Percentiles rank a stretch among this genome's conserved stretches.
phyloP scores from a whole-genome alignment of 2,888 invertebrate genomes.

The Calliscelio sp. region DNA sequence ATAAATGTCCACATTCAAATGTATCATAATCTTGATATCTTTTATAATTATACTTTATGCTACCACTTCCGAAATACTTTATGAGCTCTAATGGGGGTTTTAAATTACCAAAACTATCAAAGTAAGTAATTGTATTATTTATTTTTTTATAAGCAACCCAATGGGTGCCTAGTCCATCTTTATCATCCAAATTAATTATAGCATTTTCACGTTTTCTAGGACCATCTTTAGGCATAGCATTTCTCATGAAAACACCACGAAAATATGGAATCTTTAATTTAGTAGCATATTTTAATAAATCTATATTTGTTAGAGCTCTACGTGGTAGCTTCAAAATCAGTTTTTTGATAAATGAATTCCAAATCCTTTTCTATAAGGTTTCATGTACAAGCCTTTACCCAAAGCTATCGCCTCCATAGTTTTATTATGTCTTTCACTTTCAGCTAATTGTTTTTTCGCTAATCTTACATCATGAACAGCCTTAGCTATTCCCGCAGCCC shows the following conservation, averaged over 20 bases:
- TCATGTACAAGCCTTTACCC: too few species aligned
- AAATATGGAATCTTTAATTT: slow-evolving; percentile 78
- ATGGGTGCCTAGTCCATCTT: too few species aligned
- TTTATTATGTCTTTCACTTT: too few species aligned
- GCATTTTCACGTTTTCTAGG: slow-evolving; percentile 20
- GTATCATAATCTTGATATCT: slow-evolving; percentile 77
- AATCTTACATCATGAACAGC: too few species aligned
- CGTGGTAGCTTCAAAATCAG: slow-evolving; percentile 66
- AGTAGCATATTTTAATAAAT: slow-evolving; percentile 78
- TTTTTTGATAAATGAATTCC: neutral
- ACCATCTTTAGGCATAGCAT: slow-evolving; percentile 12
- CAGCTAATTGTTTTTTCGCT: too few species aligned
- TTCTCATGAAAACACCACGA: slow-evolving; percentile 80
- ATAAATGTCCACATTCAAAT: slow-evolving; percentile 71
- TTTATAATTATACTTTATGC: slow-evolving; percentile 77
- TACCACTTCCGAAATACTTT: slow-evolving; percentile 69
- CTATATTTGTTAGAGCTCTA: slow-evolving; percentile 78
- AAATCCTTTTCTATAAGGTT: too few species aligned
- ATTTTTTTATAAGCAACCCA: too few species aligned
- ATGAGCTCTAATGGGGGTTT: slow-evolving; percentile 80
- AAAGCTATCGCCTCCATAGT: too few species aligned
- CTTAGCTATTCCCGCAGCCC: too few species aligned
- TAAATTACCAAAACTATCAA: slow-evolving; percentile 83
- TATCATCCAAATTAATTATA: slow-evolving; percentile 27
- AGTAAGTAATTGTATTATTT: slow-evolving; percentile 81